phyloP scores from a whole-genome alignment of 2,888 invertebrate genomes.

The Athetis lepigone region DNA sequence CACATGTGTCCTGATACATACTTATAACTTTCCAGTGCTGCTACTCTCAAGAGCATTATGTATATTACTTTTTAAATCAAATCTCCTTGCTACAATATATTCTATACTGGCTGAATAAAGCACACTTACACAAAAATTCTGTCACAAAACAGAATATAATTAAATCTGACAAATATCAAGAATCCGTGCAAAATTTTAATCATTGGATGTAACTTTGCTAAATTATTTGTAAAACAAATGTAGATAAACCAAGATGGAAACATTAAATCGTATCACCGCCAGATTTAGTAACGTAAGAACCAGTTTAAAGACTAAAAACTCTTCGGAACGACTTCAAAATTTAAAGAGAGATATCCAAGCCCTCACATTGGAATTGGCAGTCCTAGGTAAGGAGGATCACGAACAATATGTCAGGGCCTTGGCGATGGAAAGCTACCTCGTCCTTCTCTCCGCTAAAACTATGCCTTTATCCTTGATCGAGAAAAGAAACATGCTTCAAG shows the following conservation, averaged over 20 bases:
- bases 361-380: constrained; percentile 76
- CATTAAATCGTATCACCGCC: constrained; percentile 75
- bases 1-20: too few species aligned
- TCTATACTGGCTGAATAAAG: constrained; percentile 35
- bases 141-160: constrained; percentile 42
- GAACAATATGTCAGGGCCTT: constrained; percentile 78
- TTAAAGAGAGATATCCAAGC: constrained; percentile 80
- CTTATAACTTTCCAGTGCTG: too few species aligned
- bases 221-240: constrained; percentile 42
- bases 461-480: constrained; percentile 79
- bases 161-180: constrained; percentile 47
- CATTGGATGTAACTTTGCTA: constrained; percentile 24
- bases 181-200: constrained; percentile 42
- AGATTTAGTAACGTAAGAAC: constrained; percentile 80
- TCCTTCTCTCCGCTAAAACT: constrained; percentile 81
- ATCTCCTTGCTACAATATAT: constrained; percentile 9
- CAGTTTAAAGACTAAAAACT: constrained; percentile 78
- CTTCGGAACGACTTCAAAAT: constrained; percentile 73
- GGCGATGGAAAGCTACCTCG: constrained; percentile 85
- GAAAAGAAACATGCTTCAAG: constrained; percentile 79
- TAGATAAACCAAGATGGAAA: constrained; percentile 73
- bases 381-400: constrained; percentile 82
- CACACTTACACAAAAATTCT: neutral
- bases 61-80: neutral
- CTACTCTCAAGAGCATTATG: too few species aligned